Conservation (phyloP, 2,888 invertebrate genomes). For the Apodemia duryi region DNA sequence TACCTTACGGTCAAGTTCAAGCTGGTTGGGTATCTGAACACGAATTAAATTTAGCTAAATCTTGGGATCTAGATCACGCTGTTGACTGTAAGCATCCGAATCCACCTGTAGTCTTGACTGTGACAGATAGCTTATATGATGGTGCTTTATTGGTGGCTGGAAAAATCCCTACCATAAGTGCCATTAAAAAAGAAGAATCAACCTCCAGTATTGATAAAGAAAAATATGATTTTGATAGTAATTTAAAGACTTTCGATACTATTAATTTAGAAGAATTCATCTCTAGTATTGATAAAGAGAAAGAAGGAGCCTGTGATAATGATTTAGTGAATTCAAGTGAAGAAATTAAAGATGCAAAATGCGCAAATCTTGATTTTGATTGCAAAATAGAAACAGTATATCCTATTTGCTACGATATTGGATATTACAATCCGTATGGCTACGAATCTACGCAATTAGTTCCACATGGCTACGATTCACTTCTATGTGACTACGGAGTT, state of each 20-base stretch:
- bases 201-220: neutral
- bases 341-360: neutral
- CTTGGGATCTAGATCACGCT: too few relatives aligned
- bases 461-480: neutral
- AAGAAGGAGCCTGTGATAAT: neutral
- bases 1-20: too few relatives aligned
- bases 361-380: neutral
- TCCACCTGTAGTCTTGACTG: too few relatives aligned
- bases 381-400: neutral
- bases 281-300: neutral
- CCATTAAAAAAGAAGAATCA: neutral
- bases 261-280: neutral
- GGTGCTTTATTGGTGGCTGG: too few relatives aligned
- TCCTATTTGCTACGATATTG: neutral
- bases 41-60: too few relatives aligned
- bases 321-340: neutral
- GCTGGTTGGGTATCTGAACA: too few relatives aligned
- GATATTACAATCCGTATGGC: neutral
- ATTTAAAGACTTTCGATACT: neutral
- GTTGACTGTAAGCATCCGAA: too few relatives aligned
- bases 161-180: too few relatives aligned
- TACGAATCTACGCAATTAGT: neutral
- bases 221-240: neutral
- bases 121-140: too few relatives aligned
- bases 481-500: neutral